Conservation (phyloP, 2,888 invertebrate genomes). For the Biston betularia region DNA sequence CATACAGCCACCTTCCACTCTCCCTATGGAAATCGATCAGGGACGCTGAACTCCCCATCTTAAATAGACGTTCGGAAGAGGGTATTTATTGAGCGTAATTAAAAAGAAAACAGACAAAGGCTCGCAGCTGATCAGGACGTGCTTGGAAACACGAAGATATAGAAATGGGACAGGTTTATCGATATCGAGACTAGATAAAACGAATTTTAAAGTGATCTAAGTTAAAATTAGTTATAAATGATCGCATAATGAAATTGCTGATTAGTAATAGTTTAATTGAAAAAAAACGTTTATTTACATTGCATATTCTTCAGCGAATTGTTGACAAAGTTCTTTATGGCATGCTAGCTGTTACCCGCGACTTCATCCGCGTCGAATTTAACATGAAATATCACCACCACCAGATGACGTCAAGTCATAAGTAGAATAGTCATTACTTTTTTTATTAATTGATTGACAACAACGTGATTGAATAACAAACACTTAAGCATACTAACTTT, state of each 20-base stretch:
- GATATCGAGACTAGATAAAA: slow-evolving; percentile 18
- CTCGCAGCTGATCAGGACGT: slow-evolving; percentile 79
- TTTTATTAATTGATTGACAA: too few species aligned
- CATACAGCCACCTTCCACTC: slow-evolving; percentile 30
- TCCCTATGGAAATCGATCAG: slow-evolving; percentile 40
- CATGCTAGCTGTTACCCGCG: too few species aligned
- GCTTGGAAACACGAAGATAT: slow-evolving; percentile 65
- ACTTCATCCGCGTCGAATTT: too few species aligned
- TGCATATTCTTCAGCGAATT: neutral
- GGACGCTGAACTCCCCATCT: slow-evolving; percentile 59
- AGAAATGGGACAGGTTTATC: slow-evolving; percentile 51
- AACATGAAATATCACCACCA: too few species aligned
- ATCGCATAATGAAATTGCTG: too few species aligned
- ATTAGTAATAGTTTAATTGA: too few species aligned
- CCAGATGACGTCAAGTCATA: too few species aligned
- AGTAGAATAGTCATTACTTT: too few species aligned
- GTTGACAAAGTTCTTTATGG: neutral
- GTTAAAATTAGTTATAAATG: too few species aligned
- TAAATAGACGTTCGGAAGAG: slow-evolving; percentile 50
- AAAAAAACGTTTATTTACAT: too few species aligned
- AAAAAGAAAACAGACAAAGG: slow-evolving; percentile 83
- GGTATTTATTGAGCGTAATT: slow-evolving; percentile 81
- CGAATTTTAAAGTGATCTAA: neutral
- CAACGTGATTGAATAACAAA: too few species aligned
- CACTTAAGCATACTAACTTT: too few species aligned